Evolutionary conservation across 2,797 vertebrate species (phyloP).

Genomic region (Anableps anableps): DNA sequence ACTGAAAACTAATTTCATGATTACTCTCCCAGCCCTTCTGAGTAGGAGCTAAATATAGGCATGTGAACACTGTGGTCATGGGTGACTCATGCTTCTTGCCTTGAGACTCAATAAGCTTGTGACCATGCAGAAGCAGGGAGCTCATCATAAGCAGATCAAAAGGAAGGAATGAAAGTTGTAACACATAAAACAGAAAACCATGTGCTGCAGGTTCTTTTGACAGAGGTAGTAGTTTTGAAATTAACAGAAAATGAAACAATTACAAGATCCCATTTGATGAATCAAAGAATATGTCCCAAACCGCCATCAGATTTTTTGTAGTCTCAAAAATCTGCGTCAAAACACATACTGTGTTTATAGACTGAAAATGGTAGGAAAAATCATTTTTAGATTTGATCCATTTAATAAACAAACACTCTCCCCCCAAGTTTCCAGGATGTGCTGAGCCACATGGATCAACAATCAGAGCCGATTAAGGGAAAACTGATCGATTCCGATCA

Average conservation of each 20-base stretch:
- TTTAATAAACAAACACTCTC: not conserved
- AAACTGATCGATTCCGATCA: not conserved
- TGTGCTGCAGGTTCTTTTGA: not conserved
- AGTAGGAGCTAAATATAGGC: slow-evolving; percentile 55
- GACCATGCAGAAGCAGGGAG: slow-evolving; percentile 21
- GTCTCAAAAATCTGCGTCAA: not conserved
- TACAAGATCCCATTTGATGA: not conserved
- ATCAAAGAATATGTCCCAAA: not conserved
- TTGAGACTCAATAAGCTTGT: slow-evolving; percentile 45
- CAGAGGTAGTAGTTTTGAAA: not conserved
- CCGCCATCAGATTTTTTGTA: not conserved
- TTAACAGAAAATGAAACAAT: not conserved
- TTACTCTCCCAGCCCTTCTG: slow-evolving; percentile 21
- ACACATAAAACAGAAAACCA: not conserved
- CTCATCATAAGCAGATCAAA: not conserved
- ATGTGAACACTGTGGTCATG: slow-evolving; percentile 29
- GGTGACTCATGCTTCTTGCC: slow-evolving; percentile 56
- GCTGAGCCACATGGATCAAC: not conserved
- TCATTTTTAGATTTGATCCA: not conserved
- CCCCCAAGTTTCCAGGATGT: not conserved
- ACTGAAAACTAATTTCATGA: slow-evolving; percentile 54
- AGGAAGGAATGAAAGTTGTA: not conserved
- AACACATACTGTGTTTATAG: not conserved
- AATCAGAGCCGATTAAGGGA: not conserved
- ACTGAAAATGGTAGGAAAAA: not conserved